Evolutionary conservation across 2,113 vertebrate genomes (phyloP).

Genomic region (Lycocorax pyrrhopterus): DNA sequence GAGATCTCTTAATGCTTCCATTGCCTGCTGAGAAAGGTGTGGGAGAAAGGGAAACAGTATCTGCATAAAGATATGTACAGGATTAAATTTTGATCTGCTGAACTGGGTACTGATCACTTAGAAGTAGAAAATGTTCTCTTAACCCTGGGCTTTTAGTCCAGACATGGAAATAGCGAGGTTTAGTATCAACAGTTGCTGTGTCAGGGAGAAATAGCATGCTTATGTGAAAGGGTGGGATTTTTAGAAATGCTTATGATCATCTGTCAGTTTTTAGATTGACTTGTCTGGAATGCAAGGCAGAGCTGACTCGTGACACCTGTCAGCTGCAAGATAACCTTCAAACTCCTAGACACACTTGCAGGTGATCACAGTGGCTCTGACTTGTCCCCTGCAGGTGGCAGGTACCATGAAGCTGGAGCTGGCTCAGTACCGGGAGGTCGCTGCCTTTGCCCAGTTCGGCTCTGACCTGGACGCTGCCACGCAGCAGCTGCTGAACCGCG

Average conservation of each 20-base stretch:
- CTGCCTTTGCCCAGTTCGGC: constrained; percentile 96
- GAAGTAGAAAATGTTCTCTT: background rate
- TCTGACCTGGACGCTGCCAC: constrained; percentile 96
- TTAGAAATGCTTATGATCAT: rapidly evolving
- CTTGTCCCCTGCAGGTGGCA: constrained; percentile 78
- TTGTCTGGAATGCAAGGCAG: background rate
- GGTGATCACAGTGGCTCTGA: rapidly evolving
- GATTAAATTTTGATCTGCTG: background rate
- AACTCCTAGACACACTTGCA: rapidly evolving
- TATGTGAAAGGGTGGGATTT: background rate
- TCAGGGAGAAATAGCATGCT: rapidly evolving
- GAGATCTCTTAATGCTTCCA: rapidly evolving
- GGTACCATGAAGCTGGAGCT: constrained; percentile 98
- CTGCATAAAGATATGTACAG: background rate
- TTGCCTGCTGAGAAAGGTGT: background rate
- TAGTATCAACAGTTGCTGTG: background rate
- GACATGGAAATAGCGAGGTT: rapidly evolving
- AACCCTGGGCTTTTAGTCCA: rapidly evolving
- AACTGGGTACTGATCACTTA: background rate
- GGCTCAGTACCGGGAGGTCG: constrained; percentile 96
- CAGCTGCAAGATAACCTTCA: background rate
- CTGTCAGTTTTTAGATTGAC: background rate
- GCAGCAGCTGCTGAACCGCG: constrained; percentile 93
- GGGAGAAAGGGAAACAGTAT: background rate
- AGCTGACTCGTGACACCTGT: background rate